Evolutionary conservation across 2,113 vertebrate species (phyloP), one percentile per base, ranked within the genome.

Genomic region (Mobula hypostoma): DNA sequence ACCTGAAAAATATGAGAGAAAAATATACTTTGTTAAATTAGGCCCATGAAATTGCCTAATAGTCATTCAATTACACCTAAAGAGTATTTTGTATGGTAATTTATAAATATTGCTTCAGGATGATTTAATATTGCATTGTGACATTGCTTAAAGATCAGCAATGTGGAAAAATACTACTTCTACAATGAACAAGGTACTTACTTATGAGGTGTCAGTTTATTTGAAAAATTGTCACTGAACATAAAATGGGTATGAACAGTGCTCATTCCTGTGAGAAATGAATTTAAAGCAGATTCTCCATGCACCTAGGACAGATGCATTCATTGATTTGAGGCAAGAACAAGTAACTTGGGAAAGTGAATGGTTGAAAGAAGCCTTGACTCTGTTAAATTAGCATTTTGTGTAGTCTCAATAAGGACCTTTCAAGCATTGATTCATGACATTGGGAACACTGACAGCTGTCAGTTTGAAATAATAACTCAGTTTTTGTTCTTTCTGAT

Each of bases 51-150:
- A 90, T 68, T 66, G 27, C 29, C 63, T 90, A 90, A 90, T 36
- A 19, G 85, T 19, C 63, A 15, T 90, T 15, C 61, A 90, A 90
- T 90, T 90, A 90, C n/a, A 32, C 12, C 61, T 90, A 68, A 87
- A 88, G 85, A 74, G 68, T 21, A 74, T 93, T 19, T 56, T 74
- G 68, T 74, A 93, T 48, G 14, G 32, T 74, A 56, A 93, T 74
- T 93, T 93, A 24, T 93, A 72, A 92, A 92, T 92, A 92, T 92
- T 72, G 90, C 68, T 92, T 92, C 36, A 48, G 68, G 68, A 40
- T 72, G 21, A 92, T 70, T 40, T 72, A 92, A 72, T 3, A 9
- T 92, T 72, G 19, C 58, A 17, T 88, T 88, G 58, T 63, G 58
- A 63, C 24, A 63, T 61, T 88, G 12, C 56, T n/a, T 88, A 61